phyloP scores from a whole-genome alignment of 2,113 vertebrate species.

The Mus musculus region DNA sequence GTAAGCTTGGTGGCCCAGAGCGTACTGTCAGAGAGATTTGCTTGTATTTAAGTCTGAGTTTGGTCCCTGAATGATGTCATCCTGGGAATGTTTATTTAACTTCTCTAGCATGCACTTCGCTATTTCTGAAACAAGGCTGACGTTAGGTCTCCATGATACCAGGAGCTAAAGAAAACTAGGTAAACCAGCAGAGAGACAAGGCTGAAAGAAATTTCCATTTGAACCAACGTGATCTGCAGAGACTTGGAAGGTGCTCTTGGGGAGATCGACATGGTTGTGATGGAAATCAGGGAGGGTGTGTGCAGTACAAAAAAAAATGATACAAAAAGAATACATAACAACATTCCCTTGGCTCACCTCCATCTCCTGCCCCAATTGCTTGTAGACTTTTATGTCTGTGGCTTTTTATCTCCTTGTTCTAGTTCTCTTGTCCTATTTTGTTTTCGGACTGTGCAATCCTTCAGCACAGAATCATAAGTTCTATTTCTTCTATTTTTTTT shows the following conservation, averaged over 20 bases:
- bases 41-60: neutral
- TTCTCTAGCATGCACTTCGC: neutral
- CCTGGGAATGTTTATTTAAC: constrained; percentile 25
- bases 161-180: neutral
- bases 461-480: neutral
- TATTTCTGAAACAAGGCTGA: constrained; percentile 13
- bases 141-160: neutral
- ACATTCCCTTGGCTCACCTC: neutral
- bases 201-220: neutral
- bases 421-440: neutral
- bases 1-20: neutral
- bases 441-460: neutral
- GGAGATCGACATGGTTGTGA: no score
- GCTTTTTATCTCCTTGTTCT: neutral
- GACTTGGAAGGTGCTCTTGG: neutral
- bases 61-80: neutral
- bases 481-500: neutral
- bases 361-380: neutral
- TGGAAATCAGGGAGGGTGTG: neutral
- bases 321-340: neutral
- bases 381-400: neutral
- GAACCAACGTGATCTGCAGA: neutral
- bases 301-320: neutral
- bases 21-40: neutral
- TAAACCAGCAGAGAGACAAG: neutral